Conservation (phyloP, 2,797 vertebrate species). For the Spheniscus humboldti region DNA sequence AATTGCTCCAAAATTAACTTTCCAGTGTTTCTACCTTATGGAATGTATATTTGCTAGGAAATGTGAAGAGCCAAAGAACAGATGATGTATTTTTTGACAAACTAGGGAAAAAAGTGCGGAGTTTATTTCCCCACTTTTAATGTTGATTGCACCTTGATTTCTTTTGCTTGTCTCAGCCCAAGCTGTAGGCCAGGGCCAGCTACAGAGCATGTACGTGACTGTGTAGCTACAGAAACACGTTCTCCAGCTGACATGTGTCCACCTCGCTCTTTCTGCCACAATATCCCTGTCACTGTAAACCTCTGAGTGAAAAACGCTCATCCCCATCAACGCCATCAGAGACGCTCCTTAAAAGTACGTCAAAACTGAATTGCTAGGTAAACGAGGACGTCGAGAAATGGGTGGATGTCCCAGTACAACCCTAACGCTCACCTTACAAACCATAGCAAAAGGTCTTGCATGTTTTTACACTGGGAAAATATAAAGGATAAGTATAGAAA, state of each 20-base stretch:
- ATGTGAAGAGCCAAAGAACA: neutral
- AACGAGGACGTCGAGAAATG: neutral
- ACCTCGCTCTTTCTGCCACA: neutral
- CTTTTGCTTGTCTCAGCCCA: neutral
- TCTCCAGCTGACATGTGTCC: neutral
- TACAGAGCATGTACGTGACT: neutral
- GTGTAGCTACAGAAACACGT: neutral
- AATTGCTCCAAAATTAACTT: constrained; percentile 40
- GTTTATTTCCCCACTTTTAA: neutral
- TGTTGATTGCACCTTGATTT: neutral
- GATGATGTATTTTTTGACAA: neutral
- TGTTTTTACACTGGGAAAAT: neutral
- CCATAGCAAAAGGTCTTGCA: neutral
- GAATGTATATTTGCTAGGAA: constrained; percentile 3
- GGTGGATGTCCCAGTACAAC: neutral
- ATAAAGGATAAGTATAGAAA: neutral
- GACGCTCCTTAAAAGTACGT: neutral
- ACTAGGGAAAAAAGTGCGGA: neutral
- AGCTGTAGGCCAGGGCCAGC: neutral
- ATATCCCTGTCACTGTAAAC: neutral
- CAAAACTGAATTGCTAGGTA: neutral
- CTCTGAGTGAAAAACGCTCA: neutral
- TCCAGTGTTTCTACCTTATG: neutral
- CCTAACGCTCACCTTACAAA: neutral
- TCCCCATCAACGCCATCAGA: neutral